phyloP scores from a whole-genome alignment of 2,113 vertebrate species.

The Rattus norvegicus region GRCr8 NC_086037.1:58920501-58921000 shows the following conservation, averaged over 20 bases:
- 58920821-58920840: neutral
- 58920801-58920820: neutral
- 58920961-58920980: neutral
- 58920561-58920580: neutral
- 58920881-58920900: no score
- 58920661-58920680: neutral
- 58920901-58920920: neutral
- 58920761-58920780: neutral
- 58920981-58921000: neutral
- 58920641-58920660: neutral
- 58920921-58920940: neutral
- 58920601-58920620: neutral
- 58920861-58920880: neutral
- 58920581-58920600: neutral
- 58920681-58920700: neutral
- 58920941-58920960: neutral
- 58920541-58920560: neutral
- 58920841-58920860: neutral
- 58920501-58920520: neutral
- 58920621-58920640: neutral
- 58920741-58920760: neutral
- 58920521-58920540: neutral
- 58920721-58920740: neutral
- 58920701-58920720: neutral
- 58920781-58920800: no score